phyloP scores from a whole-genome alignment of 2,797 vertebrate species.

The Tympanoctomys barrerae region DNA sequence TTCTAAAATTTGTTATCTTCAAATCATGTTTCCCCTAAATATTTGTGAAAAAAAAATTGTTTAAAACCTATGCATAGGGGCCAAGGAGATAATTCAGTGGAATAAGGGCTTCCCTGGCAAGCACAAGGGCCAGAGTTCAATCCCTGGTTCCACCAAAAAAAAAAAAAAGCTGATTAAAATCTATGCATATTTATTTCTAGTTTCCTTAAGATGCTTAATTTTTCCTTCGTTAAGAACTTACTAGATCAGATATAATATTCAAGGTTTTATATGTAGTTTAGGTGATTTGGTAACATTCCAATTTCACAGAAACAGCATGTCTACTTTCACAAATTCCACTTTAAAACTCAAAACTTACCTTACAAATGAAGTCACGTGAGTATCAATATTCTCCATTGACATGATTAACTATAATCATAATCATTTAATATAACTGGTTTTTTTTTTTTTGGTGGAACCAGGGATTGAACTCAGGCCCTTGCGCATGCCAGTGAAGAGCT shows the following conservation, averaged over 20 bases:
- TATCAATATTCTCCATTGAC: slow-evolving; percentile 59
- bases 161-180: slow-evolving; percentile 21
- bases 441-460: no score
- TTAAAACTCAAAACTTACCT: slow-evolving; percentile 68
- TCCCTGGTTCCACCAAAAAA: no score
- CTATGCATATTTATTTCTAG: slow-evolving; percentile 49
- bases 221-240: slow-evolving; percentile 66
- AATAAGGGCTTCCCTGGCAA: no score
- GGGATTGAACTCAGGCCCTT: no score
- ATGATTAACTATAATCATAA: slow-evolving; percentile 61
- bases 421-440: neutral
- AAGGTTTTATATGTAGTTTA: slow-evolving; percentile 48
- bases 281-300: slow-evolving; percentile 35
- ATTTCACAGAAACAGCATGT: slow-evolving; percentile 58
- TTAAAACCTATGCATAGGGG: slow-evolving; percentile 43
- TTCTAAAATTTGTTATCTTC: slow-evolving; percentile 68
- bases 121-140: no score
- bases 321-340: slow-evolving; percentile 66
- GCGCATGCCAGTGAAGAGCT: no score
- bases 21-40: slow-evolving; percentile 56
- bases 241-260: slow-evolving; percentile 49
- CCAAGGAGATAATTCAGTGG: no score
- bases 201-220: slow-evolving; percentile 62
- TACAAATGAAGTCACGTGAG: slow-evolving; percentile 52
- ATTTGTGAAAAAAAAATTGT: neutral